Evolutionary conservation across 2,113 vertebrate species (phyloP).

Genomic region (Xiphophorus couchianus): DNA sequence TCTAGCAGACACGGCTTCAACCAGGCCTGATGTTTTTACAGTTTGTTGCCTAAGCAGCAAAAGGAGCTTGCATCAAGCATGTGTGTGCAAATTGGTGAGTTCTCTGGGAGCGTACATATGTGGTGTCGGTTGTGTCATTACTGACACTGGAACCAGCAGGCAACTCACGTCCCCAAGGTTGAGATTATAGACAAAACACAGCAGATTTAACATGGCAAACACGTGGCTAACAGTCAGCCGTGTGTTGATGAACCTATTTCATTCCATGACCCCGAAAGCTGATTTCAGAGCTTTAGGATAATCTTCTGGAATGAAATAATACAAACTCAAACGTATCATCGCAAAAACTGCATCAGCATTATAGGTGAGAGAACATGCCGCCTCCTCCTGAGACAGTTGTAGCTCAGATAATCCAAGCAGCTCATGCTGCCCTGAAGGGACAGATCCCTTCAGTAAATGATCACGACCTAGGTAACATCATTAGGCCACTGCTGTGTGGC

Average conservation of each 20-base stretch:
- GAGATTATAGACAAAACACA: constrained; percentile 51
- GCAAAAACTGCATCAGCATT: constrained; percentile 17
- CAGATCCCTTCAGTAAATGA: constrained; percentile 53
- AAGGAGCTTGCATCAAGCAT: constrained; percentile 12
- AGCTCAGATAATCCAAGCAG: constrained; percentile 43
- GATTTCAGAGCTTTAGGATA: constrained; percentile 44
- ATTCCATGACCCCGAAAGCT: constrained; percentile 17
- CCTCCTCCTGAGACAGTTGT: constrained; percentile 27
- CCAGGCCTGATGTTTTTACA: constrained; percentile 3
- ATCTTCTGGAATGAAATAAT: constrained; percentile 39
- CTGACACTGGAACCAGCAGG: constrained; percentile 43
- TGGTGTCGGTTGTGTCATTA: constrained; percentile 29
- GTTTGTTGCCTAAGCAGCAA: constrained; percentile 22
- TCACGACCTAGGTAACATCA: constrained; percentile 60
- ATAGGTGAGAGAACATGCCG: constrained; percentile 2
- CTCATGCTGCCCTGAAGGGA: constrained; percentile 54
- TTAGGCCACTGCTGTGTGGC: constrained; percentile 59
- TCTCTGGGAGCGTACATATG: constrained; percentile 15
- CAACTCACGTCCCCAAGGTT: constrained; percentile 33
- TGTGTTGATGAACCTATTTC: constrained; percentile 28
- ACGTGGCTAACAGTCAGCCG: neutral
- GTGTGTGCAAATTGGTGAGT: neutral
- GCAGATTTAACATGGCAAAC: neutral
- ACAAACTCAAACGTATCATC: neutral
- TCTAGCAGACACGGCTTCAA: constrained; percentile 25